Conservation (phyloP, 2,888 invertebrate species). For the Isotomurus palustris region DNA sequence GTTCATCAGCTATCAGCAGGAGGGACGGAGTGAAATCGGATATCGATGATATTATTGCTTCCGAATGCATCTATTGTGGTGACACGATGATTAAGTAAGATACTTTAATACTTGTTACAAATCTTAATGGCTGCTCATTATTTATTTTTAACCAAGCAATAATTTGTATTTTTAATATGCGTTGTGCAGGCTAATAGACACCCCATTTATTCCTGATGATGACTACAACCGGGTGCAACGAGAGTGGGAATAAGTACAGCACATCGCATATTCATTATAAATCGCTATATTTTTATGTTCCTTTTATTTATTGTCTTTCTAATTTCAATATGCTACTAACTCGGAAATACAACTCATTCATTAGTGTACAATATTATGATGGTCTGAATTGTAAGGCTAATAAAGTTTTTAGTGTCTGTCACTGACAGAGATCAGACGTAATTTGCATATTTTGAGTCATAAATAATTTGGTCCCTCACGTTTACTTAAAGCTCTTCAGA, state of each 20-base stretch:
- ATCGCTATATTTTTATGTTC: too few relatives aligned
- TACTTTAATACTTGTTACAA: background rate
- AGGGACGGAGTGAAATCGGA: constrained; percentile 70
- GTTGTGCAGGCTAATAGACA: constrained; percentile 68
- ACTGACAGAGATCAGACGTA: too few relatives aligned
- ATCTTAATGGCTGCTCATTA: background rate
- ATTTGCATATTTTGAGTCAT: too few relatives aligned
- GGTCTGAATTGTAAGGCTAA: too few relatives aligned
- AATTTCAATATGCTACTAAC: too few relatives aligned
- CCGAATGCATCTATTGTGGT: constrained; percentile 90
- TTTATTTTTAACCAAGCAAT: constrained; percentile 6
- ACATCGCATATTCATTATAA: background rate
- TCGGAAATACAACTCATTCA: too few relatives aligned
- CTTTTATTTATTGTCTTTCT: too few relatives aligned
- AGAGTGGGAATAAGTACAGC: constrained; percentile 68
- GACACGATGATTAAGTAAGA: constrained; percentile 75
- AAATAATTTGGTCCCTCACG: too few relatives aligned
- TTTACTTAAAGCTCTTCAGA: too few relatives aligned
- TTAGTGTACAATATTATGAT: too few relatives aligned
- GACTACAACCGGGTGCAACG: constrained; percentile 76
- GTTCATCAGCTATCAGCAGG: constrained; percentile 56
- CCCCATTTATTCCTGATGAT: constrained; percentile 77
- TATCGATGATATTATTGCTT: constrained; percentile 82
- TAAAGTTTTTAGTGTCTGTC: too few relatives aligned
- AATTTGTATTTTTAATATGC: background rate